These are phyloP conservation scores for Malacoraja senta DNA, from an alignment of 2,797 vertebrate genomes.

Conservation along the genomic window DNA sequence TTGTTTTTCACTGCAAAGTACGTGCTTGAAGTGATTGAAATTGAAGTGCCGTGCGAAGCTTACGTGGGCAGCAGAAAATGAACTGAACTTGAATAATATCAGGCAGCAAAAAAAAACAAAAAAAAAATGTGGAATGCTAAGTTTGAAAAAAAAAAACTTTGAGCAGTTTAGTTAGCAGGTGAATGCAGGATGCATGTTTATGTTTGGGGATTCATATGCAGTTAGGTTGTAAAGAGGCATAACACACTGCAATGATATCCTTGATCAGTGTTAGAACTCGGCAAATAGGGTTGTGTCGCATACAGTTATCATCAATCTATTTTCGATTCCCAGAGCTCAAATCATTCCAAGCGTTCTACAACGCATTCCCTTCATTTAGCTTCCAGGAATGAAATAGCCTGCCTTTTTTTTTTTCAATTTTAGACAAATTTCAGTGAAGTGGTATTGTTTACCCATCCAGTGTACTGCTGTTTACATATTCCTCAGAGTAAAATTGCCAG, in stretches of 20 bases:
- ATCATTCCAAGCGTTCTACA: constrained; percentile 86
- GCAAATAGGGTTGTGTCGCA: constrained; percentile 76
- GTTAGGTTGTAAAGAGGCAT: constrained; percentile 71
- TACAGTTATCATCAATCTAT: constrained; percentile 88
- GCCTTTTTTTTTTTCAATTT: constrained; percentile 99
- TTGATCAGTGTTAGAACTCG: constrained; percentile 82
- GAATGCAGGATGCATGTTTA: constrained; percentile 63
- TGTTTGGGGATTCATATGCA: constrained; percentile 76
- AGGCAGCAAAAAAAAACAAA: constrained; percentile 39
- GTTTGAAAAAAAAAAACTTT: constrained; percentile 43
- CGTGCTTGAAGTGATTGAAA: constrained; percentile 42
- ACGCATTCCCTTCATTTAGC: constrained; percentile 77
- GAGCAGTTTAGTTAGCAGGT: constrained; percentile 59
- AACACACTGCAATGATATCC: constrained; percentile 84
- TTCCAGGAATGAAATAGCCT: constrained; percentile 99
- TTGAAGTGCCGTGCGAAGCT: constrained; percentile 42
- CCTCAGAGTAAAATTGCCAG: constrained; percentile 93
- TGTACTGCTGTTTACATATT: constrained; percentile 99
- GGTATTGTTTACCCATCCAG: constrained; percentile 99
- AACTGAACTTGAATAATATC: constrained; percentile 49
- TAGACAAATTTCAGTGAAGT: constrained; percentile 96
- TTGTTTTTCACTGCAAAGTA: constrained; percentile 45
- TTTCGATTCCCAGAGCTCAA: constrained; percentile 81
- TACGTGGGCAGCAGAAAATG: constrained; percentile 40
- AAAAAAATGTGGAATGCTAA: constrained; percentile 48